phyloP scores from a whole-genome alignment of 2,113 vertebrate species.

The Pseudorectes ferrugineus region DNA sequence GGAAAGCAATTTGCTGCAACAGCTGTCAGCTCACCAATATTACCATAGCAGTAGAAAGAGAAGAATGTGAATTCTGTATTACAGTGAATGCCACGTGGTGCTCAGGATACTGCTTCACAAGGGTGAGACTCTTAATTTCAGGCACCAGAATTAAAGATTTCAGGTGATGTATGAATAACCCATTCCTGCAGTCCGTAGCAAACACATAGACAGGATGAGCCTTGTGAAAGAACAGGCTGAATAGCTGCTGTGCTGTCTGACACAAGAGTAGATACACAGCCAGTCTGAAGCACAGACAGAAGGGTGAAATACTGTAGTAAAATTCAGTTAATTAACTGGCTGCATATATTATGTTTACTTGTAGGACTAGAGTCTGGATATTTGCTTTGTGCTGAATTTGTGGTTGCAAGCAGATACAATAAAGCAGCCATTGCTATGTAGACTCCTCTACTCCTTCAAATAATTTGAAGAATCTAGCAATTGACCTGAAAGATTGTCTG shows the following conservation, averaged over 20 bases:
- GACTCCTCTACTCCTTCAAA: neutral
- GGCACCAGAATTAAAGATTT: neutral
- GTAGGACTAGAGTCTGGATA: neutral
- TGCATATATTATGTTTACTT: neutral
- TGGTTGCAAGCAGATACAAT: neutral
- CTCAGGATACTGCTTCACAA: slow-evolving; percentile 79
- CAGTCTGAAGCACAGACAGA: neutral
- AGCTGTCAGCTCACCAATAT: slow-evolving; percentile 79
- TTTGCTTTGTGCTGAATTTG: neutral
- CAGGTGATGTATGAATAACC: neutral
- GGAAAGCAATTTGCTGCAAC: slow-evolving; percentile 68
- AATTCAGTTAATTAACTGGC: neutral
- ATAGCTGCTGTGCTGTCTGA: neutral
- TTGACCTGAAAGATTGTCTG: neutral
- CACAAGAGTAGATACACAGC: neutral
- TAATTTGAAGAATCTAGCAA: neutral
- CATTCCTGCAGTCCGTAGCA: fast-evolving
- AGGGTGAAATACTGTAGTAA: neutral
- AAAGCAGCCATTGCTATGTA: neutral
- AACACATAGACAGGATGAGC: neutral
- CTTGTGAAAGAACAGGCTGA: neutral
- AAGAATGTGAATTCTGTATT: slow-evolving; percentile 79
- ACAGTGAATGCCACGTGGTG: slow-evolving; percentile 83
- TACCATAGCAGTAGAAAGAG: slow-evolving; percentile 81
- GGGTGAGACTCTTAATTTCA: slow-evolving; percentile 70